These are phyloP conservation scores for Myiotriccus ornatus DNA, from an alignment of 2,797 vertebrate genomes.

Conservation along the genomic window DNA sequence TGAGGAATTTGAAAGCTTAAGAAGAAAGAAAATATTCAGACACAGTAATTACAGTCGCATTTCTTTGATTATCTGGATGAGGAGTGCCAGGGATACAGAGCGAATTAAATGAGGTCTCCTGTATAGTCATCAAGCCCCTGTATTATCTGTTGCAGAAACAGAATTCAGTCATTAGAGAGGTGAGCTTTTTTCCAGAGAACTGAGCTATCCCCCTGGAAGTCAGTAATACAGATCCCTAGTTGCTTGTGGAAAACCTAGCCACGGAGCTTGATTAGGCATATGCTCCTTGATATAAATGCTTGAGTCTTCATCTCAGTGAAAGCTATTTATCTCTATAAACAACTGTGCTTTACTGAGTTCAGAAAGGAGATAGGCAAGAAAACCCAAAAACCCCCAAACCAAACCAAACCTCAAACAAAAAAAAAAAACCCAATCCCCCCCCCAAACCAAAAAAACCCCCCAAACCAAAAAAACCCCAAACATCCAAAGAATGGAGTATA, in stretches of 20 bases:
- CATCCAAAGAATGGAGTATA: background rate
- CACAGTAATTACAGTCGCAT: background rate
- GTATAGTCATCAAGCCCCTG: background rate
- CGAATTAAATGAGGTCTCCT: background rate
- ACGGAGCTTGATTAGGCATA: background rate
- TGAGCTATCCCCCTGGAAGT: background rate
- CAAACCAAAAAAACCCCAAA: no score
- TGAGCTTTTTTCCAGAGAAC: background rate
- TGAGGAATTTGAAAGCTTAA: background rate
- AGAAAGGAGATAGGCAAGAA: background rate
- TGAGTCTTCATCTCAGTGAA: background rate
- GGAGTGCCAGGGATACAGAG: background rate
- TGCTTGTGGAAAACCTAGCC: background rate
- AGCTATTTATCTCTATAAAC: background rate
- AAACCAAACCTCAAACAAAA: no score
- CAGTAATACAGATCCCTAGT: background rate
- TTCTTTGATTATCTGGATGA: constrained; percentile 1
- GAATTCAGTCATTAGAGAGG: background rate
- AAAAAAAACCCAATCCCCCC: no score
- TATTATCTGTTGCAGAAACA: background rate
- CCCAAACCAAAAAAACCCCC: no score
- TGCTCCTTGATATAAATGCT: background rate
- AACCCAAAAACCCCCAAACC: no score
- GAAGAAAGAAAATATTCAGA: constrained; percentile 26
- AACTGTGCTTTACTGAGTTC: background rate